Percentiles rank a stretch among this genome's conserved stretches.
phyloP scores from a whole-genome alignment of 2,888 invertebrate genomes.

The Pammene fasciana region DNA sequence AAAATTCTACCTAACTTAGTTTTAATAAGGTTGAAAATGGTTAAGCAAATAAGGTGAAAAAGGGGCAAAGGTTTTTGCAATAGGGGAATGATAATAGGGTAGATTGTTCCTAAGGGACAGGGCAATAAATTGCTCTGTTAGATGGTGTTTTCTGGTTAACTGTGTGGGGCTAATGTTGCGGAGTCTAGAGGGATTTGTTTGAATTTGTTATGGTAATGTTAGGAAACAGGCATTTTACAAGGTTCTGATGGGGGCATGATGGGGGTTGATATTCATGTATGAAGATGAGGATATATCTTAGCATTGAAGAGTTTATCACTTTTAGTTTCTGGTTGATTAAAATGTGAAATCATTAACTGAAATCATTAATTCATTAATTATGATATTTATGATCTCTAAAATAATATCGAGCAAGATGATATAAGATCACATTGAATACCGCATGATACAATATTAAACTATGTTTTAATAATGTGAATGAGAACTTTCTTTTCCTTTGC shows the following conservation, averaged over 20 bases:
- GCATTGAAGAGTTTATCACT: no score
- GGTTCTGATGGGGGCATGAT: not conserved
- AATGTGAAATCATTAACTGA: no score
- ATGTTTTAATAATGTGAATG: no score
- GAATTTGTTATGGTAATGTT: not conserved
- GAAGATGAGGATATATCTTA: no score
- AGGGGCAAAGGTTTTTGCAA: conserved; percentile 3
- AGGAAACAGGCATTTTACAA: not conserved
- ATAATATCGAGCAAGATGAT: no score
- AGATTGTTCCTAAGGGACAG: conserved; percentile 6
- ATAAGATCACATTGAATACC: no score
- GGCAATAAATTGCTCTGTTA: conserved; percentile 25
- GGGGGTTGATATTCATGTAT: no score
- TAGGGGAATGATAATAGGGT: conserved; percentile 1
- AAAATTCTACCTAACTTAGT: not conserved
- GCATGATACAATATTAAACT: no score
- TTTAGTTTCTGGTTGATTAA: no score
- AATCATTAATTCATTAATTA: no score
- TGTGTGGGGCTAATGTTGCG: conserved; percentile 4
- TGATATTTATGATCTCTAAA: no score
- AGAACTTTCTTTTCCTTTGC: no score
- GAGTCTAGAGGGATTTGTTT: not conserved
- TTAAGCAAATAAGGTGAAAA: not conserved
- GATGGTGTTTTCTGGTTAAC: conserved; percentile 17
- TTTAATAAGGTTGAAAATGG: not conserved